Conservation (phyloP, 2,888 invertebrate genomes). For the Liodrosophila aerea region DNA sequence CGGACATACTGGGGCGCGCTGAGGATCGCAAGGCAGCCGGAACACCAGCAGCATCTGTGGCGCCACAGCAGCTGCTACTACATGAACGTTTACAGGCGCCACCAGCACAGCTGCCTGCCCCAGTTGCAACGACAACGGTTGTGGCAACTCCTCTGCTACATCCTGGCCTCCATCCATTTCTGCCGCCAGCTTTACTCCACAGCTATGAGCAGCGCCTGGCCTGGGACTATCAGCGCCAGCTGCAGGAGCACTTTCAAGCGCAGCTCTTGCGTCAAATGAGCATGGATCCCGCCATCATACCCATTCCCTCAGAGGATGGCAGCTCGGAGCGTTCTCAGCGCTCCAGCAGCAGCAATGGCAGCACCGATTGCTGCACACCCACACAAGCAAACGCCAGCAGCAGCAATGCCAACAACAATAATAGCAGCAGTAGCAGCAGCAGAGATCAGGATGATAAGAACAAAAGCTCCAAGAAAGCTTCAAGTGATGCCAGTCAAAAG, state of each 20-base stretch:
- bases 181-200: constrained; percentile 84
- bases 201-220: constrained; percentile 87
- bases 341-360: constrained; percentile 87
- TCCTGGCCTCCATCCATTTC: constrained; percentile 78
- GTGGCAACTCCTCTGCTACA: constrained; percentile 35
- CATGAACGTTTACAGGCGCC: constrained; percentile 43
- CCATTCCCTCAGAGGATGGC: constrained; percentile 85
- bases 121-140: constrained; percentile 18
- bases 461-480: constrained; percentile 6
- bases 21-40: constrained; percentile 26
- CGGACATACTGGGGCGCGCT: constrained; percentile 90
- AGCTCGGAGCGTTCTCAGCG: constrained; percentile 86
- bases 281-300: constrained; percentile 81
- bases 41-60: constrained; percentile 5
- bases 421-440: constrained; percentile 41
- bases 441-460: constrained; percentile 25
- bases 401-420: too few relatives aligned
- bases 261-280: constrained; percentile 84
- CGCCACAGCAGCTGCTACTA: constrained; percentile 4
- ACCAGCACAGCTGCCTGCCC: constrained; percentile 1
- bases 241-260: constrained; percentile 83
- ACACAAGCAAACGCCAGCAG: neutral
- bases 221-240: constrained; percentile 84
- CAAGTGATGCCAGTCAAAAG: constrained; percentile 18
- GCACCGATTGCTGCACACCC: constrained; percentile 65